Evolutionary conservation across 2,113 vertebrate genomes (phyloP), one percentile per base, ranked within the genome.

Genomic region (Apistogramma diplotaenia): DNA sequence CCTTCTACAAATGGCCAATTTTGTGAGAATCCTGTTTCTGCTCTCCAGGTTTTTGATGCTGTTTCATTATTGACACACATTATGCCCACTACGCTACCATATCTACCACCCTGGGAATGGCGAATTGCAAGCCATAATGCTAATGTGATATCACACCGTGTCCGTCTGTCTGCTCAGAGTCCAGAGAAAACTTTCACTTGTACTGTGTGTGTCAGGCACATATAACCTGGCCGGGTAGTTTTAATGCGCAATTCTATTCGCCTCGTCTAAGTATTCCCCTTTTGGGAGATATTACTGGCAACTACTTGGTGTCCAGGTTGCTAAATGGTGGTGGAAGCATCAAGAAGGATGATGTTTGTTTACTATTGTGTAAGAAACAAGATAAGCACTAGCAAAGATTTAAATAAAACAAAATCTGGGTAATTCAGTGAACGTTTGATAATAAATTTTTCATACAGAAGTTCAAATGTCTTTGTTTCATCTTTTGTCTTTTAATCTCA

Each of bases 21-120:
- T 88, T 33, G 71, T 75, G 18, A 23, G 46, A 86, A 76, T 87
- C 83, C 76, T 2, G 18, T 79, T 77, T 60, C 74, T 74, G 82
- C 84, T 75, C 81, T 79, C 37, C 8, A 33, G 67, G 79, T 85
- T 74, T 86, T 75, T 78, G 10, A 84, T 83, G 61, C 75, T 84
- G 83, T 84, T 91, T 87, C 86, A 89, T 84, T 86, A 86, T 84
- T 87, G 86, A 82, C 81, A 82, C 81, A 84, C 83, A 90, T 89
- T 87, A 85, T 81, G 67, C 80, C 75, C 78, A 79, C 83, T n/a
- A 74, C 81, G 83, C 81, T 55, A 18, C 60, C 25, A 6, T 75
- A 82, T 18, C 79, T 77, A 27, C 57, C 81, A 65, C 79, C 81
- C 73, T 8, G 84, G 87, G 88, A 86, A 79, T 58, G 74, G 65